Percentiles rank a stretch among this genome's conserved stretches.
phyloP scores from a whole-genome alignment of 1,140 invertebrate genomes.

The Pteromalus puparum region DNA sequence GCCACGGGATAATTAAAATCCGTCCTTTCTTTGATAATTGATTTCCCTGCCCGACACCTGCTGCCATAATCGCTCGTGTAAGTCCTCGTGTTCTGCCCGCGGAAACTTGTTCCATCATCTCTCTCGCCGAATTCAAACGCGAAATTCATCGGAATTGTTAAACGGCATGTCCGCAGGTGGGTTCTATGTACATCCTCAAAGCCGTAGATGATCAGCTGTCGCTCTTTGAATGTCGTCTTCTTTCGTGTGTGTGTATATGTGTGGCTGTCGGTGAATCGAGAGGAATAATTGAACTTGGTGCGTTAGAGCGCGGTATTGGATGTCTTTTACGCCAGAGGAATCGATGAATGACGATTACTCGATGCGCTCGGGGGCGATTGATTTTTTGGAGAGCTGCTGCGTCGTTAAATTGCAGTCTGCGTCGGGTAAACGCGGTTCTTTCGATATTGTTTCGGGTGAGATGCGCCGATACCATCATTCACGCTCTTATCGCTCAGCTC shows the following conservation, averaged over 20 bases:
- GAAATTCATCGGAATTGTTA: neutral
- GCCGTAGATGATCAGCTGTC: neutral
- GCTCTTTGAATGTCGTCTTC: neutral
- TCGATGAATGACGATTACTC: neutral
- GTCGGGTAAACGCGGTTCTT: too few relatives aligned
- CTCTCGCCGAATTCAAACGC: neutral
- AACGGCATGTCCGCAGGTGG: neutral
- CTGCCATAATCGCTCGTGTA: conserved; percentile 12
- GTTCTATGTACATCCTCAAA: too few relatives aligned
- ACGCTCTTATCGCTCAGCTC: neutral
- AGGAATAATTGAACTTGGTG: neutral
- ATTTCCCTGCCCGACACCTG: conserved; percentile 32
- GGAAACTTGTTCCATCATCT: neutral
- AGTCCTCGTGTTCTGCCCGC: neutral
- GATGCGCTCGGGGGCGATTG: neutral
- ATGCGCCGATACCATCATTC: neutral
- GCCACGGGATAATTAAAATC: conserved; percentile 43
- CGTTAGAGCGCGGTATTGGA: too few relatives aligned
- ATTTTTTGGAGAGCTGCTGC: neutral
- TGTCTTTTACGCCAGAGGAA: too few relatives aligned
- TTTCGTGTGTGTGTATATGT: neutral
- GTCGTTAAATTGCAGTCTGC: neutral
- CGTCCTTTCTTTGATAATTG: conserved; percentile 27
- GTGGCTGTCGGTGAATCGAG: neutral
- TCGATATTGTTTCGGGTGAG: neutral